phyloP scores from a whole-genome alignment of 1,140 invertebrate genomes.

The Trypoxylus dichotomus region DNA sequence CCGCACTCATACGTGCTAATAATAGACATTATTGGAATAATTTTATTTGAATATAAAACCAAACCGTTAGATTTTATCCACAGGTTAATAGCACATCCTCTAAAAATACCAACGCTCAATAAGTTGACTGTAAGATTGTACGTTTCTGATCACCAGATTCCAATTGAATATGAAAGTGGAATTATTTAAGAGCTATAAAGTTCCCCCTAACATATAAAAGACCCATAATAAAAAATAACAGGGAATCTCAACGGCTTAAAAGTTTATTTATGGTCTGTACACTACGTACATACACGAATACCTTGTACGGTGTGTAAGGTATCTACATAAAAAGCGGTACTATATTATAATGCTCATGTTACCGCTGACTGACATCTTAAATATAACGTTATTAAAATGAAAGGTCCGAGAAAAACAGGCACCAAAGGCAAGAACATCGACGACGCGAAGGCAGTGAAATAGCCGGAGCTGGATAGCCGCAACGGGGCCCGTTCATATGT shows the following conservation, averaged over 20 bases:
- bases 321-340: conserved; percentile 12
- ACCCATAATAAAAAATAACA: too few species aligned
- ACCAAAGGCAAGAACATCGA: background rate
- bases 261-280: background rate
- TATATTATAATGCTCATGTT: conserved; percentile 26
- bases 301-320: background rate
- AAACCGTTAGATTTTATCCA: too few species aligned
- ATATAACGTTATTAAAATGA: conserved; percentile 21
- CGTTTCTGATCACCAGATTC: too few species aligned
- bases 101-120: too few species aligned
- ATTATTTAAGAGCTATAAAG: too few species aligned
- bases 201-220: too few species aligned
- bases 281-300: background rate
- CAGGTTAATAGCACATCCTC: too few species aligned
- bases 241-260: background rate
- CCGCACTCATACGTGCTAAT: too few species aligned
- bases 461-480: background rate
- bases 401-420: background rate
- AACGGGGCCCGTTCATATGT: conserved; percentile 17
- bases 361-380: conserved; percentile 18
- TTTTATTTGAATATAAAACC: too few species aligned
- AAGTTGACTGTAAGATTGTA: too few species aligned
- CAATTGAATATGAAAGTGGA: too few species aligned
- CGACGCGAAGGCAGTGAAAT: background rate
- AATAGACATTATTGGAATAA: too few species aligned